Conservation (phyloP, 2,797 vertebrate genomes). For the Aldrovandia affinis region DNA sequence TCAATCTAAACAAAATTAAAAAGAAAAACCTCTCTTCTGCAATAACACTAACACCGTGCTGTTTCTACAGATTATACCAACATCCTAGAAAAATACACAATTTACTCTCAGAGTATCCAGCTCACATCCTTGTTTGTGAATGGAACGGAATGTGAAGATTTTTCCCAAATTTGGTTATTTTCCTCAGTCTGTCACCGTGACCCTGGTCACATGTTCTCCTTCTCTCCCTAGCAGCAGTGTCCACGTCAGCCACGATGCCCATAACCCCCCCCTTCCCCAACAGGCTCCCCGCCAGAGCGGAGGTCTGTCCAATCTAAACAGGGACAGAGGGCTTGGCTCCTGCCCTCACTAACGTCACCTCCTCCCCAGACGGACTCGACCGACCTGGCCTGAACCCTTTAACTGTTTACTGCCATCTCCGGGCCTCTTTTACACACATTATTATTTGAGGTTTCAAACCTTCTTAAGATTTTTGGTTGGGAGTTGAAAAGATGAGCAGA, state of each 20-base stretch:
- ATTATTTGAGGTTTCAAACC: neutral
- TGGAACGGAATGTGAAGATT: neutral
- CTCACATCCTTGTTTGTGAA: too few relatives aligned
- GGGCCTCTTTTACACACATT: neutral
- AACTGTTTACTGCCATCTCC: neutral
- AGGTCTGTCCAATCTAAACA: neutral
- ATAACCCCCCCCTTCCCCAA: neutral
- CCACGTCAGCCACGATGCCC: neutral
- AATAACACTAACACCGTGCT: too few relatives aligned
- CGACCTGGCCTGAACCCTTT: neutral
- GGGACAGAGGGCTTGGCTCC: neutral
- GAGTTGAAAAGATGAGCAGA: neutral
- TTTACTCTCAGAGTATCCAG: neutral
- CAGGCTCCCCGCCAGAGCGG: neutral
- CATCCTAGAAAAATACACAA: too few relatives aligned
- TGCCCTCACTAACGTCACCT: neutral
- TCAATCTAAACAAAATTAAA: too few relatives aligned
- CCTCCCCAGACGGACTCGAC: too few relatives aligned
- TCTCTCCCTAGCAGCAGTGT: neutral
- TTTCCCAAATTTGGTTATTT: neutral
- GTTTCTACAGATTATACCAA: too few relatives aligned
- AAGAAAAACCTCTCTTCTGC: too few relatives aligned
- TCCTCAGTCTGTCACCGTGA: neutral
- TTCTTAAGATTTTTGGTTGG: neutral
- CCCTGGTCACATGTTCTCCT: neutral